A percentile compares a stretch with the other conserved stretches of the same genome.
phyloP scores from a whole-genome alignment of 1,140 invertebrate genomes.

The Lordiphosa mommai region DNA sequence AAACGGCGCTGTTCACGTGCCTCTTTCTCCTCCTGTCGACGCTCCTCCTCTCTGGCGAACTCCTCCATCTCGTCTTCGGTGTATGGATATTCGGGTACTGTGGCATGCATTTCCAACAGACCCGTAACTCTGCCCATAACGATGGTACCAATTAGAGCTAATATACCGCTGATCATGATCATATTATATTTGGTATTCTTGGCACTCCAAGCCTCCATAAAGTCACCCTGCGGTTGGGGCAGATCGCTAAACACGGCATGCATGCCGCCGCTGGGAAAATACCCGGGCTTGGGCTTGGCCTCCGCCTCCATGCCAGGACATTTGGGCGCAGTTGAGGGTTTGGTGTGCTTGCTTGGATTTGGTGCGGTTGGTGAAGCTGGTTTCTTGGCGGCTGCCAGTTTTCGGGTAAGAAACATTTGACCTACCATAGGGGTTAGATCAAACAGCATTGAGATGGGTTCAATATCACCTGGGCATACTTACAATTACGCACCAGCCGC shows the following conservation, averaged over 20 bases:
- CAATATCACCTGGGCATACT: constrained; percentile 22
- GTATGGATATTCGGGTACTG: constrained; percentile 52
- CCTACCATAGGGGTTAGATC: not conserved
- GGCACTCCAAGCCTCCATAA: constrained; percentile 26
- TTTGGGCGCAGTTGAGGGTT: constrained; percentile 10
- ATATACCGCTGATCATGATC: constrained; percentile 24
- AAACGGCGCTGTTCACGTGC: constrained; percentile 34
- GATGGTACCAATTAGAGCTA: constrained; percentile 27
- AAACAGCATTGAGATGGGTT: no score
- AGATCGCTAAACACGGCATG: constrained; percentile 52
- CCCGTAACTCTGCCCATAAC: not conserved
- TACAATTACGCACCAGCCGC: constrained; percentile 34
- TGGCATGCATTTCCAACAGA: not conserved
- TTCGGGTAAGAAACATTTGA: constrained; percentile 11
- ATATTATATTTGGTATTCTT: constrained; percentile 60
- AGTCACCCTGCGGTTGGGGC: constrained; percentile 51
- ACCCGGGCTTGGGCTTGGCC: constrained; percentile 20
- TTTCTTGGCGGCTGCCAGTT: constrained; percentile 20
- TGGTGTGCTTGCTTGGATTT: not conserved
- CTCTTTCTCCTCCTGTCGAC: constrained; percentile 33
- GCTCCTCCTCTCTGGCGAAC: constrained; percentile 43
- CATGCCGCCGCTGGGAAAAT: constrained; percentile 46
- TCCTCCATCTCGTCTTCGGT: constrained; percentile 54
- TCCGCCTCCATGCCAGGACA: constrained; percentile 9
- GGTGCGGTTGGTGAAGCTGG: not conserved